Evolutionary conservation across 1,140 invertebrate species (phyloP), one percentile per base, ranked within the genome.

Genomic region (Augochlora pura): DNA sequence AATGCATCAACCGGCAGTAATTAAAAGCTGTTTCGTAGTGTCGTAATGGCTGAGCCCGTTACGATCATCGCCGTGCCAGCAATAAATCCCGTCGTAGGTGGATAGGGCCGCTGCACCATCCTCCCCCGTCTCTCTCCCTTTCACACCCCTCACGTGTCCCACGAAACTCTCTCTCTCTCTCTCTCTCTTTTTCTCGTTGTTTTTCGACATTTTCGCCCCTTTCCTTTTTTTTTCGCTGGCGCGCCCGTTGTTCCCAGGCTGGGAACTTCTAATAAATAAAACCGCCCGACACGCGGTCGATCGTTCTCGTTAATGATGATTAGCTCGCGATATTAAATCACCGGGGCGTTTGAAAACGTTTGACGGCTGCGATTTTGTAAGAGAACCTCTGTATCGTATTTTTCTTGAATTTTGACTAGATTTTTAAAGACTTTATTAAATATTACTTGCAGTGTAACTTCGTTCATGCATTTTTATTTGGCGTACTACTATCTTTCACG

Each of bases 1-100:
- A 85, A 86, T 86, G 84, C 62, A 86, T 86, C 85, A 86, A 86
- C 76, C 57, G 80, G 76, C 42, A 83, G 85, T 86, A 86, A 86
- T 86, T 86, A 86, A 86, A 86, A 86, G 85, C 84, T 76, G 73
- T 76, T 76, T 78, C 83, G 75, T 71, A 68, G 83, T 46, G 81
- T 71, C 59, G 82, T 85, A 85, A 85, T 85, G 84, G 84, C 59
- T 46, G 70, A 54, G 70, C 27, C 74, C 46, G 80, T 85, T 83
- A 80, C 83, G 73, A 86, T 86, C 68, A 86, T 86, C 76, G 72
- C 54, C 52, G 80, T 32, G 74, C 63, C 64, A 75, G 49, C 72
- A 66, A 85, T 86, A 86, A 86, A 86, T 86, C 72, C 70, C 72
- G 32, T 52, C 27, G 66, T 77, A 63, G 83, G 59, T 82, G 67